Evolutionary conservation across 2,113 vertebrate genomes (phyloP), one percentile per base, ranked within the genome.

Genomic region (Psilopogon haemacephalus): DNA sequence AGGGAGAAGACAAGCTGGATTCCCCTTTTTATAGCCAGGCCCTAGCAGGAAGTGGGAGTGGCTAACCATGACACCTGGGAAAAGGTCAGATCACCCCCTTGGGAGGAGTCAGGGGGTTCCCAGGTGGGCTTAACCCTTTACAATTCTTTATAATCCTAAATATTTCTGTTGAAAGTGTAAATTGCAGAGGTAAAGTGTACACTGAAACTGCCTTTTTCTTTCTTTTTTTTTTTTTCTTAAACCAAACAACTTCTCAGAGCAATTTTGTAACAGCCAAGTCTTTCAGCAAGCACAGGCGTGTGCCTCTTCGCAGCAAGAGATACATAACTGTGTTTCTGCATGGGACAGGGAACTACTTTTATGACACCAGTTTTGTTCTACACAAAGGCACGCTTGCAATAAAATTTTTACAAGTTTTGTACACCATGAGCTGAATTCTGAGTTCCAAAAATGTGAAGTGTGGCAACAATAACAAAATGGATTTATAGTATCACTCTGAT

Each of bases 381-480:
- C 90, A 94, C 92, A 64, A 93, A 96, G 86, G 81, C 96, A 94
- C 44, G 76, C 93, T 95, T 96, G 96, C 96, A 95, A 94, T 95
- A 95, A 95, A 93, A 94, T 95, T 96, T 96, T 97, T 97, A 97
- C 92, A 67, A 89, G 86, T 96, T 96, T 95, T 96, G 78, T 94
- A 92, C 71, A 88, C 94, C 94, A 81, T 88, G 91, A 95, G 96
- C 90, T 97, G 84, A 96, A 94, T 90, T 94, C 95, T 59, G 6
- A 86, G 86, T 96, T 96, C 92, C 84, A 81, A 95, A 94, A 94
- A 86, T 78, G 93, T 97, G 94, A 96, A 90, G 84, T 94, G 84
- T 89, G 95, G 82, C 90, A 90, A 97, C 91, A 93, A 94, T 42
- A 92, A 96, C 81, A 95, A 86, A 96, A 89, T 89, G 89, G 90